phyloP scores from a whole-genome alignment of 2,888 invertebrate species.

The Nomada goodeniana region DNA sequence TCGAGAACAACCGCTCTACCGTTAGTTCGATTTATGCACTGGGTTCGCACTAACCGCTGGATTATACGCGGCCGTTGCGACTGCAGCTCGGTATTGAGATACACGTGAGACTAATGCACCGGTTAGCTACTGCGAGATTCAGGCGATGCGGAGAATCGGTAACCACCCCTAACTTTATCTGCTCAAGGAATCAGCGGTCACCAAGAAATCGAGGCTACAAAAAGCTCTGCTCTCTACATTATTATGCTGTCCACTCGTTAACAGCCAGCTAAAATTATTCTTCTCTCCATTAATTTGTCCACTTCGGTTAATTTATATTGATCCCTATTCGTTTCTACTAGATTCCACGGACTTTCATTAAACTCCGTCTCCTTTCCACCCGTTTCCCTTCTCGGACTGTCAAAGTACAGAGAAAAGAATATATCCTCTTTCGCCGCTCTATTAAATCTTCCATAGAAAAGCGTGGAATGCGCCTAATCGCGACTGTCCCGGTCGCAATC shows the following conservation, averaged over 20 bases:
- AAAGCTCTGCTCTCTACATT: no score
- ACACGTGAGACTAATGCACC: conserved; percentile 58
- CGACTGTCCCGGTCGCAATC: conserved; percentile 21
- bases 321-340: no score
- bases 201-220: background rate
- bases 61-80: conserved; percentile 59
- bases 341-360: no score
- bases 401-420: no score
- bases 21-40: conserved; percentile 67
- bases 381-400: background rate
- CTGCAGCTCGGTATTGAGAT: conserved; percentile 60
- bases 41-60: conserved; percentile 56
- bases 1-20: conserved; percentile 41
- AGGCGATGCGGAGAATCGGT: conserved; percentile 45
- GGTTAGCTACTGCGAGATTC: conserved; percentile 68
- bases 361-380: background rate
- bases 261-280: no score
- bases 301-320: no score
- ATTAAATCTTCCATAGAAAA: no score
- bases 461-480: background rate
- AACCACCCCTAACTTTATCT: conserved; percentile 70
- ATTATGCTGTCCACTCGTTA: no score
- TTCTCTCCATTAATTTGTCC: no score
- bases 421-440: no score
- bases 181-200: conserved; percentile 64